A percentile compares a stretch with the other conserved stretches of the same genome.
Evolutionary conservation across 1,140 invertebrate genomes (phyloP).

Genomic region (Drosophila neocordata): DNA sequence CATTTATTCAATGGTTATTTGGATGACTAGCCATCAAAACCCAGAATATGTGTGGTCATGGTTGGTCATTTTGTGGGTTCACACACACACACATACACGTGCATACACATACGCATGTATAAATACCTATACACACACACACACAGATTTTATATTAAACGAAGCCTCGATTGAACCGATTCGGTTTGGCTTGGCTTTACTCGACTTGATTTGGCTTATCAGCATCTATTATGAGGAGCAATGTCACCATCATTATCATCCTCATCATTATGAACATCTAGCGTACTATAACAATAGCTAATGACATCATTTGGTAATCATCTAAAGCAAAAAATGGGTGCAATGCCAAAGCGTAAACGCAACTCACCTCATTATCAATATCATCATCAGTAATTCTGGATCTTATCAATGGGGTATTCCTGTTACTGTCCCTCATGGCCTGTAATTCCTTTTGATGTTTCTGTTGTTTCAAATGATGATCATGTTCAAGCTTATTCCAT

Average conservation of each 20-base stretch:
- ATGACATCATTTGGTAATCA: slow-evolving; percentile 64
- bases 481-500: slow-evolving; percentile 70
- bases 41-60: slow-evolving; percentile 8
- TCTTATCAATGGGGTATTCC: slow-evolving; percentile 58
- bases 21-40: slow-evolving; percentile 2
- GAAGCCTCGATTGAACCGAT: not conserved
- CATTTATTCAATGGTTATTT: slow-evolving; percentile 7
- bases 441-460: slow-evolving; percentile 61
- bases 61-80: slow-evolving; percentile 8
- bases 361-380: slow-evolving; percentile 70
- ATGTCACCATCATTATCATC: slow-evolving; percentile 25
- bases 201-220: slow-evolving; percentile 1
- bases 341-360: slow-evolving; percentile 47
- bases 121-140: not conserved
- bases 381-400: not conserved
- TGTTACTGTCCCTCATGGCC: slow-evolving; percentile 49
- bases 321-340: slow-evolving; percentile 38
- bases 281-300: slow-evolving; percentile 48
- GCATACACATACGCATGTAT: not conserved
- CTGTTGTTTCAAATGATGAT: slow-evolving; percentile 57
- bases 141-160: not conserved
- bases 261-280: not conserved
- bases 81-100: not conserved
- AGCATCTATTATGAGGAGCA: slow-evolving; percentile 28
- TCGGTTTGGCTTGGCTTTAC: not conserved